Evolutionary conservation across 1,140 invertebrate species (phyloP), one percentile per base, ranked within the genome.

Genomic region (Cydia fagiglandana): DNA sequence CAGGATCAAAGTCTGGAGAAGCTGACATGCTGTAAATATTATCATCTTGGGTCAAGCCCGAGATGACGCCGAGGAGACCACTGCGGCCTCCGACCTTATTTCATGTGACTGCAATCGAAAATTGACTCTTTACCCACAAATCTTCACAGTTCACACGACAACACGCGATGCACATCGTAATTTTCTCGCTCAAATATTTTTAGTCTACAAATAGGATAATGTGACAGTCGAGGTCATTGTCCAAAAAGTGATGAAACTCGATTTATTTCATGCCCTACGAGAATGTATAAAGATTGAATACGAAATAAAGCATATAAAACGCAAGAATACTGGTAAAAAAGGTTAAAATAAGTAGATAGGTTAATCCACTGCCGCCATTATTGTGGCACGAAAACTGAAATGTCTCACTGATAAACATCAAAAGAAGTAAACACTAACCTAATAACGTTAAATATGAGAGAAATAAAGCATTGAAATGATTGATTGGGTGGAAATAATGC

Each of bases 361-460:
- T 93, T 93, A 93, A 88, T 88, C 79, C 81, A 91, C 89, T 93
- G 91, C 91, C 91, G 90, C 91, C 91, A 93, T 93, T 93, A 93
- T 91, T 91, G 89, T 90, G 80, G 86, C 88, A 90, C 88, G 88
- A 88, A 92, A 91, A 89, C 82, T 86, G 88, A 88, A 90, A 91
- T 88, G 89, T 91, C 90, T 91, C 81, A 56, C 45, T 78, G 79
- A 81, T 85, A 91, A 91, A 92, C 91, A 92, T 91, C 87, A 91
- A 88, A 91, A 83, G 89, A 89, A 89, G 89, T 91, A 92, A 91
- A 93, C 90, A 93, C 85, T 88, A 89, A 89, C 87, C 85, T 89
- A 86, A 76, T 86, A 82, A 74, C 76, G 28, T 75, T 78, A 81
- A 80, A 80, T 75, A 53, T 56, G 76, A 77, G 34, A 34, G 77